Base-by-base conservation (phyloP, 2,113 vertebrate genomes). In the Colossoma macropomum region DNA sequence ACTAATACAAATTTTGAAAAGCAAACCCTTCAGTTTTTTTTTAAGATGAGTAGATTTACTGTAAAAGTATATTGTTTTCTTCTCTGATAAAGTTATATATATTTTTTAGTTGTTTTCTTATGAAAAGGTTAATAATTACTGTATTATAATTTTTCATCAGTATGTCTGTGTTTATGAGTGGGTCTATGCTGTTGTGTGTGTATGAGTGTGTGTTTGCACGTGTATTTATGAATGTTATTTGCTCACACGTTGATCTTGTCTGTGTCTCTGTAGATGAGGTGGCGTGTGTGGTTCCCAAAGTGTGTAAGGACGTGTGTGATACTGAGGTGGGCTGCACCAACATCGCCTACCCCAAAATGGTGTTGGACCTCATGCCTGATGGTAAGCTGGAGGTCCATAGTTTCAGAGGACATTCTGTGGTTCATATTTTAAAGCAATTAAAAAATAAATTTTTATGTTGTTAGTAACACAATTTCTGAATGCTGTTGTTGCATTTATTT, bases 281-380 rank as follows among this genome's bases (percentile, higher is more conserved):
- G 30, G 97, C 96, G 21, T 99, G 98, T 86, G 94, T 95, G 0
- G 82, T 94, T 0, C 98, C 98, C 10, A 79, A 78, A 0, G 2
- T 92, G 82, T 99, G 98, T 87, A 0, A 85, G 50, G 0, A 11
- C 9, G 7, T 92, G 38, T 99, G 98, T 1, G 96, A 91, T 4
- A 86, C 96, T 0, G 0, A 79, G 0, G 97, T 98, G 56, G 98
- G 98, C 85, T 99, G 98, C 62, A 93, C 89, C 80, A 99, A 99
- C 88, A 95, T 99, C 0, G 98, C 98, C 45, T 99, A 96, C 50
- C 97, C 98, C 0, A 97, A 94, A 77, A 65, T 99, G 87, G 98
- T 99, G 71, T 92, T 99, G 71, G 94, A 97, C 52, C 95, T 99
- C 38, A 98, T 99, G 97, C 98, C 98, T 4, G 45, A 96, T 0